phyloP scores from a whole-genome alignment of 1,140 invertebrate species.

The Drosophila tsacasi region DNA sequence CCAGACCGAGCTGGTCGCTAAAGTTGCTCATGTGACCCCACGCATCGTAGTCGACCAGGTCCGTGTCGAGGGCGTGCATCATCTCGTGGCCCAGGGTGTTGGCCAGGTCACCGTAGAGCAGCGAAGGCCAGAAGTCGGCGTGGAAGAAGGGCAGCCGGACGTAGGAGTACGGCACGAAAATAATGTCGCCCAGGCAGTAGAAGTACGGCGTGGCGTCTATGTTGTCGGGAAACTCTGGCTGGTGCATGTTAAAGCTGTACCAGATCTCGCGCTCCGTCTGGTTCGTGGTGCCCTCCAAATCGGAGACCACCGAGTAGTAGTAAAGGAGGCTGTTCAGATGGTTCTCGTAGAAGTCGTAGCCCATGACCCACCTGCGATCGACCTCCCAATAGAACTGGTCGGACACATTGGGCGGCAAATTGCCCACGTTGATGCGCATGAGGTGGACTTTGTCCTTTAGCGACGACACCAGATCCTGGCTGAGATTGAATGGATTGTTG shows the following conservation, averaged over 20 bases:
- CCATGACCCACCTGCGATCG: conserved; percentile 42
- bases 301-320: conserved; percentile 48
- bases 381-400: conserved; percentile 43
- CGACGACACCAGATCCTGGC: conserved; percentile 23
- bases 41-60: conserved; percentile 67
- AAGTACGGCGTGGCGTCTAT: conserved; percentile 78
- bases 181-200: conserved; percentile 69
- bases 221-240: conserved; percentile 60
- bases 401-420: conserved; percentile 56
- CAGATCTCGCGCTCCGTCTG: conserved; percentile 32
- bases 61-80: conserved; percentile 69
- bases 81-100: conserved; percentile 77
- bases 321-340: conserved; percentile 59
- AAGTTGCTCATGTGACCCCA: conserved; percentile 57
- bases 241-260: conserved; percentile 76
- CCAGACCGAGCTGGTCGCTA: conserved; percentile 50
- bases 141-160: conserved; percentile 70
- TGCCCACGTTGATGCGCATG: conserved; percentile 64
- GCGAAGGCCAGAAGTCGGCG: conserved; percentile 56
- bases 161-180: conserved; percentile 76
- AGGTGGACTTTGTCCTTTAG: conserved; percentile 45
- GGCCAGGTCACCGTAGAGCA: conserved; percentile 74
- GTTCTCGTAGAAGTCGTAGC: conserved; percentile 57
- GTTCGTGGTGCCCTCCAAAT: conserved; percentile 43
- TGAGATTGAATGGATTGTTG: conserved; percentile 42